Evolutionary conservation across 1,140 invertebrate species (phyloP).

Genomic region (Vanessa atalanta): DNA sequence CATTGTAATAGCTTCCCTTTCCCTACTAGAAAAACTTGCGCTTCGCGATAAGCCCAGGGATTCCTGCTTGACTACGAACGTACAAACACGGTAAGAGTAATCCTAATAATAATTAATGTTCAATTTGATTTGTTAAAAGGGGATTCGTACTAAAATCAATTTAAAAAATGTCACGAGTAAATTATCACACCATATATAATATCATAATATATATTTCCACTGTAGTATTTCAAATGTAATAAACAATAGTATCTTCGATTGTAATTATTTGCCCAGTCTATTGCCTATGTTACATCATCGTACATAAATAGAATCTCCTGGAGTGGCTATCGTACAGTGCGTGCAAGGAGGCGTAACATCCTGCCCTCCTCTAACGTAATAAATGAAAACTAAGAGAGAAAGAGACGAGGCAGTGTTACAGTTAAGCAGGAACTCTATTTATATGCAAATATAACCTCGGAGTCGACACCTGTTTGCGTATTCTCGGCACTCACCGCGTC

Average conservation of each 20-base stretch:
- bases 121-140: neutral
- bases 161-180: neutral
- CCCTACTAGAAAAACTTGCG: slow-evolving; percentile 55
- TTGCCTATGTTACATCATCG: slow-evolving; percentile 70
- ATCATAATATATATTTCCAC: neutral
- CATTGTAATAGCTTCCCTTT: slow-evolving; percentile 57
- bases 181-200: neutral
- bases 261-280: slow-evolving; percentile 55
- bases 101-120: neutral
- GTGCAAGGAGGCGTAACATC: slow-evolving; percentile 65
- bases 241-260: slow-evolving; percentile 24
- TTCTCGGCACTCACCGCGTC: slow-evolving; percentile 68
- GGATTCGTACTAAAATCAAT: neutral
- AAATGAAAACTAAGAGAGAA: slow-evolving; percentile 57
- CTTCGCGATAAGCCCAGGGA: slow-evolving; percentile 36
- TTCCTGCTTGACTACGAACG: slow-evolving; percentile 28
- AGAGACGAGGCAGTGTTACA: slow-evolving; percentile 74
- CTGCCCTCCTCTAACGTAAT: slow-evolving; percentile 60
- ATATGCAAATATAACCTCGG: slow-evolving; percentile 80
- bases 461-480: slow-evolving; percentile 80
- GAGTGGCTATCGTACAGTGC: slow-evolving; percentile 60
- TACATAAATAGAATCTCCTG: slow-evolving; percentile 76
- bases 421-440: slow-evolving; percentile 81
- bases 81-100: neutral
- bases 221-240: neutral